Percentiles rank a stretch among this genome's conserved stretches.
phyloP scores from a whole-genome alignment of 2,888 invertebrate genomes.

The Mythimna vitellina region DNA sequence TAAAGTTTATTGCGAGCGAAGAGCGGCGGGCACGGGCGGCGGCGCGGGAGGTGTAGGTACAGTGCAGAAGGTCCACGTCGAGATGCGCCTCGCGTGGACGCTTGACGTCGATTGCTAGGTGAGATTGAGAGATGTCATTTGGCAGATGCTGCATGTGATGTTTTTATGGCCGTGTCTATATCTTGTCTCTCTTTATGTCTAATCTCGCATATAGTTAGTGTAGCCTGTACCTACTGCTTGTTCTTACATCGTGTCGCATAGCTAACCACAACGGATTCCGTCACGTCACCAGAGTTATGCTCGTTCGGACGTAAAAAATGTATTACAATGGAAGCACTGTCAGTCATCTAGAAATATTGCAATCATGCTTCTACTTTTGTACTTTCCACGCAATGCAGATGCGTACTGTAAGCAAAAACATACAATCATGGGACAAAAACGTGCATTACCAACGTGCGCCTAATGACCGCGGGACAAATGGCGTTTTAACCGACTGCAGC shows the following conservation, averaged over 20 bases:
- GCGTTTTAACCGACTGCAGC: constrained; percentile 54
- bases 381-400: constrained; percentile 56
- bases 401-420: constrained; percentile 41
- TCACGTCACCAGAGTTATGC: constrained; percentile 57
- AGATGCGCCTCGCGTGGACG: background rate
- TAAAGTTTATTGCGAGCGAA: constrained; percentile 37
- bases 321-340: constrained; percentile 53
- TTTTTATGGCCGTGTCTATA: background rate
- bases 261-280: constrained; percentile 53
- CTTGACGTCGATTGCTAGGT: too few relatives aligned
- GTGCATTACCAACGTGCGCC: constrained; percentile 47
- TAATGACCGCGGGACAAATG: constrained; percentile 53
- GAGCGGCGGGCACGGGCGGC: constrained; percentile 23
- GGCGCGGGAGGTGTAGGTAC: background rate
- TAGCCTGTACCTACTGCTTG: constrained; percentile 28
- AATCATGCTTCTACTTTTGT: constrained; percentile 47
- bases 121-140: background rate
- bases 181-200: background rate
- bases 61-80: constrained; percentile 18
- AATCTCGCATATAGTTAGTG: too few relatives aligned
- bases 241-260: background rate
- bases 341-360: constrained; percentile 56
- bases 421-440: constrained; percentile 53
- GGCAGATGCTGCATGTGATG: background rate
- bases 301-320: constrained; percentile 56